Base-by-base conservation (phyloP, 2,888 invertebrate species). In the Drosophila austrosaltans region DNA sequence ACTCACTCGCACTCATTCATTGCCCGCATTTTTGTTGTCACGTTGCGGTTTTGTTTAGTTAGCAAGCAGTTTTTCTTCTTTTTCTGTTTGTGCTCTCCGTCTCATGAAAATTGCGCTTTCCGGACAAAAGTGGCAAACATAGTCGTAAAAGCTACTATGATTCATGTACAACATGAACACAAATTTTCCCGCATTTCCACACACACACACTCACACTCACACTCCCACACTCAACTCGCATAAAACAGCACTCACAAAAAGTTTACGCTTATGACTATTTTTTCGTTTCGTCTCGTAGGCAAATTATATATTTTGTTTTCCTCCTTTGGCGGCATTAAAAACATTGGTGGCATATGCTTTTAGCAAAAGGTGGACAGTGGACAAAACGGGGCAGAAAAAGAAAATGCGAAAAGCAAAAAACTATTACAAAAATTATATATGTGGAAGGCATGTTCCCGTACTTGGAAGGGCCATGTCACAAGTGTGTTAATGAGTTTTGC, bases 401-500 rank as follows among this genome's bases (percentile, higher is more conserved):
- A n/a, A 62, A 68, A 80, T 40, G 62, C 40, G 68, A 40, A 57
- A 80, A 48, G 62, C 44, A 66, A 48, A 57, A 64, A 74, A 76
- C 61, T 74, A 64, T 74, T 74, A 65, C 61, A 65, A 77, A 76
- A 77, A 77, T 65, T 71, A 62, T 62, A 58, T 75, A 40, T 25
- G 22, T 48, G 22, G 16, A 16, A 16, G 10, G 22, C 48, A 48
- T 48, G 48, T 48, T 48, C 8, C 48, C 48, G 22, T 22, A 25
- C 22, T 48, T 22, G 40, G 40, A 30, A 42, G 76, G 54, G 16
- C 16, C 62, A 76, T 65, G 66, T 75, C 63, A 64, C 63, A 30
- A 69, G 62, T 64, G 69, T 70, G 70, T 66, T 82, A 82, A 79
- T 82, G 80, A 82, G 68, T 77, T 79, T 76, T 71, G 71, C 65